Base-by-base conservation (phyloP, 2,113 vertebrate species). In the Regulus satrapa region DNA sequence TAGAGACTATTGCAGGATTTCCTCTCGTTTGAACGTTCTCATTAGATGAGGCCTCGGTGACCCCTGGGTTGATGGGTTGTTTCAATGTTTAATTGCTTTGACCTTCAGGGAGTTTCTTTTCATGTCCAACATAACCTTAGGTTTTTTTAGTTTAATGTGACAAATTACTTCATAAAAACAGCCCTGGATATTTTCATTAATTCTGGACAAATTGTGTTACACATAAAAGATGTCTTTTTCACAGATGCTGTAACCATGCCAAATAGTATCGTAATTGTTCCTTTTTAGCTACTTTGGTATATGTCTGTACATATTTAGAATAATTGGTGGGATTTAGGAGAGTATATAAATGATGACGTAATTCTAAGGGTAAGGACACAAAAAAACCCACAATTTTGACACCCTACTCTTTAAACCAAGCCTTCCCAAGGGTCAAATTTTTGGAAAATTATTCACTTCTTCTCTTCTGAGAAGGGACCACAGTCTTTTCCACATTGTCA, bases 81-180 rank as follows among this genome's bases (percentile, higher is more conserved):
- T 96, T 94, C 93, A 95, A 83, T 94, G 88, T 96, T 97, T 97
- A 97, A 96, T 97, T 96, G 94, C 92, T 96, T 96, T 95, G 94
- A 96, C 94, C 92, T 93, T 96, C 79, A 13, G 89, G 89, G 95
- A 96, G 85, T 96, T 97, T 96, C 94, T 96, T 97, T 96, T 96
- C 94, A 96, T 97, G 94, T 95, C 93, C 84, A 88, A 96, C 92
- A 85, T 90, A 93, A 97, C 94, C 95, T 90, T 80, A 79, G 75
- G 43, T 90, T 96, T 94, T 87, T 97, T 95, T 77, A 83, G 93
- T 84, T 91, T 97, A 96, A 96, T 96, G 94, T 92, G 93, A 97
- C 94, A 97, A 96, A 96, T 96, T 94, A 88, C 93, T 97, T 95
- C 85, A 88, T 96, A 94, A 96, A 96, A 95, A 92, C 93, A 94